Evolutionary conservation across 2,888 invertebrate genomes (phyloP).

Genomic region (Molorchus minor): DNA sequence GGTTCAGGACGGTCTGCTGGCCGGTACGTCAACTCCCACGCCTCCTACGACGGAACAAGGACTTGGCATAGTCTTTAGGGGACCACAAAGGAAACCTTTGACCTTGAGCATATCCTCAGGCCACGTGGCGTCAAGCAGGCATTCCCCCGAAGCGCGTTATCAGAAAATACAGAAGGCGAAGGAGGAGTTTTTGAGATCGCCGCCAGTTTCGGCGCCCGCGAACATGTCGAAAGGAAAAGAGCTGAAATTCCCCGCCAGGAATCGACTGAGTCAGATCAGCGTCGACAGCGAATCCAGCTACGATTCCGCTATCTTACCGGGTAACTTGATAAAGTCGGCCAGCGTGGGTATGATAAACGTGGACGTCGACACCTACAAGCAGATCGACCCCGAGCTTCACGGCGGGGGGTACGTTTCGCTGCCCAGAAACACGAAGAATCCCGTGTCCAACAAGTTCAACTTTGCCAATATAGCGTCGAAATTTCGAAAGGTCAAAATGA

Average conservation of each 20-base stretch:
- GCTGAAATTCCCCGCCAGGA: slow-evolving; percentile 53
- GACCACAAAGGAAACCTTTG: slow-evolving; percentile 15
- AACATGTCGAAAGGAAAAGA: slow-evolving; percentile 34
- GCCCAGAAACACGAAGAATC: slow-evolving; percentile 60
- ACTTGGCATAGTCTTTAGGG: background rate
- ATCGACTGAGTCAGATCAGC: slow-evolving; percentile 69
- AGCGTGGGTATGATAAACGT: slow-evolving; percentile 83
- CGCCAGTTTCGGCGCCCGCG: slow-evolving; percentile 42
- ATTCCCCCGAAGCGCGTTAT: slow-evolving; percentile 63
- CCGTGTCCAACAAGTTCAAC: slow-evolving; percentile 59
- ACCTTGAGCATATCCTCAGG: slow-evolving; percentile 31
- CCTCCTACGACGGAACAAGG: background rate
- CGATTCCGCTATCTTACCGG: slow-evolving; percentile 59
- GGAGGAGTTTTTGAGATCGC: slow-evolving; percentile 71
- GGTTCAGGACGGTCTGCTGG: slow-evolving; percentile 17
- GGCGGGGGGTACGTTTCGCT: slow-evolving; percentile 66
- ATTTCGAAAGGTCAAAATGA: slow-evolving; percentile 67
- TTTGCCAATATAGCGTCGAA: slow-evolving; percentile 70
- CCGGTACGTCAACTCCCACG: background rate
- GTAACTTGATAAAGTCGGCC: slow-evolving; percentile 73
- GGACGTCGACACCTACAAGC: slow-evolving; percentile 69
- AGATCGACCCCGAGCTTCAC: slow-evolving; percentile 63
- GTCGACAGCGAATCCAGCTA: slow-evolving; percentile 69
- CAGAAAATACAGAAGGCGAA: slow-evolving; percentile 75
- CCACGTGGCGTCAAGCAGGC: background rate